Evolutionary conservation across 64 coral and sea anemone genomes (phyloP).

Genomic region (Anthopleura sola): DNA sequence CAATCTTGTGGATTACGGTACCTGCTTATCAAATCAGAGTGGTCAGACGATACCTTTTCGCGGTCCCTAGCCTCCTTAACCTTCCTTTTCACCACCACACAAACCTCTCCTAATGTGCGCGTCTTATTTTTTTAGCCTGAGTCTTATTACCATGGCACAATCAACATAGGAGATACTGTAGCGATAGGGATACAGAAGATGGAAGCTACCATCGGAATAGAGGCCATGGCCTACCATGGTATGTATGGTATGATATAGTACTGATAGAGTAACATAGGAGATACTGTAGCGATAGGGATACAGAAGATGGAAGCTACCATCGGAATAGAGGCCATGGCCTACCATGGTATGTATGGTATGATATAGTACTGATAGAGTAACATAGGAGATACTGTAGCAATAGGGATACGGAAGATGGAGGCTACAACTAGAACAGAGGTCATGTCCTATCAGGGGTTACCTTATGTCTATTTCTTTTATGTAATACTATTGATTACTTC

Average conservation of each 20-base stretch:
- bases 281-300: conserved; percentile 50
- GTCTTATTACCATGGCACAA: conserved; percentile 59
- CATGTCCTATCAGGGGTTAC: conserved; percentile 26
- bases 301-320: conserved; percentile 34
- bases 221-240: conserved; percentile 41
- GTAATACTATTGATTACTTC: background rate
- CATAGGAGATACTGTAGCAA: conserved; percentile 47
- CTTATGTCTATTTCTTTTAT: background rate
- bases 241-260: background rate
- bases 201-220: conserved; percentile 11
- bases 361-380: background rate
- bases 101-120: too few relatives aligned
- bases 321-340: conserved; percentile 27
- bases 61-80: too few relatives aligned
- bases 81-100: too few relatives aligned
- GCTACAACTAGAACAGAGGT: conserved; percentile 23
- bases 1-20: too few relatives aligned
- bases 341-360: conserved; percentile 12
- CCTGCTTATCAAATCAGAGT: too few relatives aligned
- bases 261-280: conserved; percentile 21
- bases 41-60: too few relatives aligned
- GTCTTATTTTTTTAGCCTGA: conserved; percentile 31
- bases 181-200: conserved; percentile 60
- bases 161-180: conserved; percentile 58
- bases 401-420: conserved; percentile 42